Conservation (phyloP, 2,113 vertebrate species). For the Mesocricetus auratus region DNA sequence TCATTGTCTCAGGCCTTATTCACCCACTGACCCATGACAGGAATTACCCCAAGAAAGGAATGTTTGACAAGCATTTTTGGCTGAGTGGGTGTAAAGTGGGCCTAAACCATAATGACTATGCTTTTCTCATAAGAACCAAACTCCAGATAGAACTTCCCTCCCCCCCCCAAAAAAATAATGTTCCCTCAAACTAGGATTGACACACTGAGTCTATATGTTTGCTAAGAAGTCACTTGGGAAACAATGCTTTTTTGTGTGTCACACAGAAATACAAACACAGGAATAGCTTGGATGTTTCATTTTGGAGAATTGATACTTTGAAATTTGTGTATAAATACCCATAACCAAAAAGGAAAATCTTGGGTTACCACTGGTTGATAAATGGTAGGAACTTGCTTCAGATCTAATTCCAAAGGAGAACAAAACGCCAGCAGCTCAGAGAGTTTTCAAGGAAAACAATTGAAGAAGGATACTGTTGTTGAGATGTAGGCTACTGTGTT, state of each 20-base stretch:
- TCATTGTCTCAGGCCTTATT: slow-evolving; percentile 70
- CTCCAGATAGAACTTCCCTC: background rate
- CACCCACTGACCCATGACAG: slow-evolving; percentile 62
- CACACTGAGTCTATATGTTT: slow-evolving; percentile 33
- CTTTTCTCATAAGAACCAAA: slow-evolving; percentile 72
- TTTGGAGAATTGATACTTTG: slow-evolving; percentile 64
- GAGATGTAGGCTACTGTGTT: slow-evolving; percentile 41
- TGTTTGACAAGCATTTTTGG: slow-evolving; percentile 66
- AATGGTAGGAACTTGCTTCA: slow-evolving; percentile 57
- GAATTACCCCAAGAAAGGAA: slow-evolving; percentile 18
- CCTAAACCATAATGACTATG: slow-evolving; percentile 58
- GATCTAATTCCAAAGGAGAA: slow-evolving; percentile 67
- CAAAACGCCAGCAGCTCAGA: slow-evolving; percentile 53
- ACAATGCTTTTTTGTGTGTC: slow-evolving; percentile 70
- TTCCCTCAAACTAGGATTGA: slow-evolving; percentile 56
- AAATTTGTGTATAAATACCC: slow-evolving; percentile 60
- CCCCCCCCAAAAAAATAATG: background rate
- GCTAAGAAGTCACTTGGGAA: slow-evolving; percentile 61
- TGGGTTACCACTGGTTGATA: background rate
- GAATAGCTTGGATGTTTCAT: slow-evolving; percentile 35
- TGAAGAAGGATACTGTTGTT: slow-evolving; percentile 45
- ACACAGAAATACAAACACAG: slow-evolving; percentile 50
- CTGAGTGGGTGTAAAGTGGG: slow-evolving; percentile 65
- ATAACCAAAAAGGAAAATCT: background rate
- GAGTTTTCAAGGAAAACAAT: slow-evolving; percentile 59